Conservation (phyloP, 2,888 invertebrate genomes). For the Geophilus truncorum region DNA sequence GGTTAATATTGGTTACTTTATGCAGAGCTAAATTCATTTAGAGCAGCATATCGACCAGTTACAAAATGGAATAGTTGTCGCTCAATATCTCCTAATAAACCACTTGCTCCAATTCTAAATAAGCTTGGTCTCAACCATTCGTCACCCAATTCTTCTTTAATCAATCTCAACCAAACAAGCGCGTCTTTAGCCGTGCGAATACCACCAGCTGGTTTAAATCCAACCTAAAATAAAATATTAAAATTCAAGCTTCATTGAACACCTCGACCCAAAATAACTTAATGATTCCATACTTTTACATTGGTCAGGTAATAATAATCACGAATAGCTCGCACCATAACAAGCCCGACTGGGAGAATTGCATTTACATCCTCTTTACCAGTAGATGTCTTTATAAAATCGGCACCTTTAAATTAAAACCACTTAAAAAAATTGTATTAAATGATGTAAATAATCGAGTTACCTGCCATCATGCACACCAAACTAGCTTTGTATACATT, state of each 20-base stretch:
- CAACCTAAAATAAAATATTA: constrained; percentile 61
- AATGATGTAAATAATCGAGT: too few species aligned
- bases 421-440: neutral
- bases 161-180: constrained; percentile 75
- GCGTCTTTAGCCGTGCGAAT: constrained; percentile 80
- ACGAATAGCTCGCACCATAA: constrained; percentile 90
- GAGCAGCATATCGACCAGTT: constrained; percentile 22
- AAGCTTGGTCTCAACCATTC: constrained; percentile 68
- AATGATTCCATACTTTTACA: constrained; percentile 49
- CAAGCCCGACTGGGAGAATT: constrained; percentile 79
- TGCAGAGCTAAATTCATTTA: neutral
- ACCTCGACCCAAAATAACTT: neutral
- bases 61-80: constrained; percentile 49
- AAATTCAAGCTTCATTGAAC: neutral
- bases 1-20: too few species aligned
- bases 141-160: constrained; percentile 76
- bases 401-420: constrained; percentile 61
- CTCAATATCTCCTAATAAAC: constrained; percentile 74
- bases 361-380: constrained; percentile 91
- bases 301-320: constrained; percentile 68
- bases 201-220: constrained; percentile 97
- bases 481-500: constrained; percentile 76
- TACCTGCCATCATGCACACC: constrained; percentile 80
- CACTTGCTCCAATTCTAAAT: constrained; percentile 93
- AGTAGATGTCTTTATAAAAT: constrained; percentile 98